Evolutionary conservation across 1,140 invertebrate species (phyloP).

Genomic region (Hylyphantes graminicola): DNA sequence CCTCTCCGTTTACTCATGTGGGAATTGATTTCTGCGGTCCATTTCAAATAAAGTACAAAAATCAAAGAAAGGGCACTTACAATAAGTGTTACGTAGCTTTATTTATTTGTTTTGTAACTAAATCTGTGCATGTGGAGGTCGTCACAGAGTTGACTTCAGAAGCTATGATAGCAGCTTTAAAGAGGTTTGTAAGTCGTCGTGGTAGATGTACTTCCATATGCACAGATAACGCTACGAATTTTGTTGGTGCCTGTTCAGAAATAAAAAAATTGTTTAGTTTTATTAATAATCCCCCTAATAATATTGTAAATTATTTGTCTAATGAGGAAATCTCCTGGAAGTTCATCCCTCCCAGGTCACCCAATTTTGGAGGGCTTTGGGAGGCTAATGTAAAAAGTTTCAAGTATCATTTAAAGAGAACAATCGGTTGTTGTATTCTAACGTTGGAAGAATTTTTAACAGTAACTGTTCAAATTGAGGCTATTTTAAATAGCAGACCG

Average conservation of each 20-base stretch:
- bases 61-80: slow-evolving; percentile 63
- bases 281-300: neutral
- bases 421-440: neutral
- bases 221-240: neutral
- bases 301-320: neutral
- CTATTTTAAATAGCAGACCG: slow-evolving; percentile 26
- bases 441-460: slow-evolving; percentile 15
- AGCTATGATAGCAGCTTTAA: slow-evolving; percentile 64
- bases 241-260: neutral
- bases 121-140: slow-evolving; percentile 25
- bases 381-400: slow-evolving; percentile 18
- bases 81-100: slow-evolving; percentile 65
- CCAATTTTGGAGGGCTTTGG: slow-evolving; percentile 36
- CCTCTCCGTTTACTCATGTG: neutral
- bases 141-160: slow-evolving; percentile 66
- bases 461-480: slow-evolving; percentile 28
- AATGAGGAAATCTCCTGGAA: neutral
- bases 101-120: slow-evolving; percentile 26
- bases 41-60: slow-evolving; percentile 1
- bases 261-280: neutral
- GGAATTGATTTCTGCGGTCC: neutral
- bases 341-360: neutral
- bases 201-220: neutral
- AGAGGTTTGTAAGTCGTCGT: neutral
- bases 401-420: slow-evolving; percentile 38